Conservation (phyloP, 2,797 vertebrate species). For the Hirundo rustica region DNA sequence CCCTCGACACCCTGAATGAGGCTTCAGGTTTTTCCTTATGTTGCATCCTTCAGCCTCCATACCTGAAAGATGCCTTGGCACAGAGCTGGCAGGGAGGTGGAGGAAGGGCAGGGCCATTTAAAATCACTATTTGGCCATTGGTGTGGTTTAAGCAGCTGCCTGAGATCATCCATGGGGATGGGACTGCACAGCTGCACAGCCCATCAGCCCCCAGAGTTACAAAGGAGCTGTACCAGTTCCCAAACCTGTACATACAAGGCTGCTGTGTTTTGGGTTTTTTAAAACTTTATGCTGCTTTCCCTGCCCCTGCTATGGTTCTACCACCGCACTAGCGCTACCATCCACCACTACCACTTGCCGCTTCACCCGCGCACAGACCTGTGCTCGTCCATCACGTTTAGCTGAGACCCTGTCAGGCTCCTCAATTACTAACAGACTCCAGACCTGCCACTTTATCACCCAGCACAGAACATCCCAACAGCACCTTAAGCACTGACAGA, state of each 20-base stretch:
- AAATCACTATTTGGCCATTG: background rate
- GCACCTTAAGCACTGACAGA: background rate
- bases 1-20: accelerated
- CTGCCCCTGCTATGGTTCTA: background rate
- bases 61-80: background rate
- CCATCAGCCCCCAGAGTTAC: background rate
- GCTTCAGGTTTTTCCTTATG: background rate
- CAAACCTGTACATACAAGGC: background rate
- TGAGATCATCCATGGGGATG: background rate
- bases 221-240: accelerated
- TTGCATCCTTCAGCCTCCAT: background rate
- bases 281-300: background rate
- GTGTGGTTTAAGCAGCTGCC: background rate
- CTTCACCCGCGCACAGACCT: background rate
- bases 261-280: background rate
- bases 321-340: background rate
- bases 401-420: background rate
- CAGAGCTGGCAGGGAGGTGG: background rate
- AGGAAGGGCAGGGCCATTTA: background rate
- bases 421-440: background rate
- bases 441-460: background rate
- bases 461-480: background rate
- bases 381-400: accelerated
- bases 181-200: accelerated
- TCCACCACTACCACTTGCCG: too few relatives aligned